phyloP scores from a whole-genome alignment of 2,797 vertebrate genomes.

The Luscinia megarhynchos region DNA sequence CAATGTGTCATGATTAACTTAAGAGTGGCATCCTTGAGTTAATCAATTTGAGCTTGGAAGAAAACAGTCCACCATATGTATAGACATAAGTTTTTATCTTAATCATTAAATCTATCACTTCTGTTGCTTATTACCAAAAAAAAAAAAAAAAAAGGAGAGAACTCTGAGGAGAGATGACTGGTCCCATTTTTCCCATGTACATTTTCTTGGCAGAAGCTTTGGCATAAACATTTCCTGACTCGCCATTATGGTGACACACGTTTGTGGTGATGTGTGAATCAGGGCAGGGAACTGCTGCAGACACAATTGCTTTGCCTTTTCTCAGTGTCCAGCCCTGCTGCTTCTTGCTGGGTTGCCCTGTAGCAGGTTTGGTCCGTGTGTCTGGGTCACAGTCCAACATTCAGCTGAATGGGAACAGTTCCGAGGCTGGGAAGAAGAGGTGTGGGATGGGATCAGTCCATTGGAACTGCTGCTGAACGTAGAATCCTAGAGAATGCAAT shows the following conservation, averaged over 20 bases:
- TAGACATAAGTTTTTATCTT: slow-evolving; percentile 67
- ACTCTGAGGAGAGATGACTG: slow-evolving; percentile 25
- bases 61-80: slow-evolving; percentile 58
- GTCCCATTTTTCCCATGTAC: slow-evolving; percentile 52
- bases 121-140: slow-evolving; percentile 29
- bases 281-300: neutral
- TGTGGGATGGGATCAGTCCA: neutral
- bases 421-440: neutral
- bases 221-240: slow-evolving; percentile 45
- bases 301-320: slow-evolving; percentile 33
- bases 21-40: slow-evolving; percentile 2
- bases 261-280: neutral
- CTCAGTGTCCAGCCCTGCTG: neutral
- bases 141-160: neutral
- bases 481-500: neutral
- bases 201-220: slow-evolving; percentile 53
- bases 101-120: slow-evolving; percentile 65
- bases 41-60: slow-evolving; percentile 55
- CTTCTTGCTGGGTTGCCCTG: neutral
- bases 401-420: neutral
- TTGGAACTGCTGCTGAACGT: neutral
- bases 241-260: neutral
- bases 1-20: neutral
- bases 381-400: neutral
- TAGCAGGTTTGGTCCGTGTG: neutral